Base-by-base conservation (phyloP, 2,113 vertebrate species). In the Gasterosteus aculeatus region DNA sequence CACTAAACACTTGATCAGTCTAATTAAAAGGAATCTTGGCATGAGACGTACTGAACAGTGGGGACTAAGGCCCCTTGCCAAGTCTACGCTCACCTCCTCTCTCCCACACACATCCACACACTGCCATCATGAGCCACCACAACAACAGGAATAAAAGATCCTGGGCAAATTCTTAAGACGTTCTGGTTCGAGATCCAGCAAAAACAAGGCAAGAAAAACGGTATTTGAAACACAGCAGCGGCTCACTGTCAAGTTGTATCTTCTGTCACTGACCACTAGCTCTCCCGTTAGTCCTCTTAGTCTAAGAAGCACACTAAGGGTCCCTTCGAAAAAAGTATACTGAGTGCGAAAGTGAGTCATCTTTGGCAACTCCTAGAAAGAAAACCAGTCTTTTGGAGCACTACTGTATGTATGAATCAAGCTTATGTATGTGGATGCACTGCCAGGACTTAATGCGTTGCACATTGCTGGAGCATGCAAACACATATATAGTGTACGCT, bases 401-500 rank as follows among this genome's bases (percentile, higher is more conserved):
- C 92, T 89, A 84, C 92, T 85, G 88, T 90, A 88, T 84, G 87
- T 90, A 93, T 93, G 87, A 93, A 92, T 93, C 90, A 92, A 89
- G 92, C 90, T 91, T 90, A 91, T 90, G 88, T 85, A 92, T 81
- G 79, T 84, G 66, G 66, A 90, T 22, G 19, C 73, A 72, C 91
- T 92, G 93, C 93, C 92, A 95, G 87, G 60, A 88, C 84, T 91
- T 94, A 94, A 93, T 92, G 90, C 79, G 84, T 93, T 77, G 83
- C 94, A 95, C 91, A 95, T 95, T 95, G 84, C 85, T 83, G 80
- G 82, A 89, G 89, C 91, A 91, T 90, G 85, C 92, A 91, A 85
- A 89, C 88, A 86, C 84, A 85, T 82, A 87, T 87, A 81, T 68
- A 81, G 70, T 81, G 83, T 84, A 78, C 76, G 78, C 79, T 59